These are phyloP conservation scores for Spea bombifrons DNA, from an alignment of 2,113 vertebrate genomes.

Conservation along the genomic window DNA sequence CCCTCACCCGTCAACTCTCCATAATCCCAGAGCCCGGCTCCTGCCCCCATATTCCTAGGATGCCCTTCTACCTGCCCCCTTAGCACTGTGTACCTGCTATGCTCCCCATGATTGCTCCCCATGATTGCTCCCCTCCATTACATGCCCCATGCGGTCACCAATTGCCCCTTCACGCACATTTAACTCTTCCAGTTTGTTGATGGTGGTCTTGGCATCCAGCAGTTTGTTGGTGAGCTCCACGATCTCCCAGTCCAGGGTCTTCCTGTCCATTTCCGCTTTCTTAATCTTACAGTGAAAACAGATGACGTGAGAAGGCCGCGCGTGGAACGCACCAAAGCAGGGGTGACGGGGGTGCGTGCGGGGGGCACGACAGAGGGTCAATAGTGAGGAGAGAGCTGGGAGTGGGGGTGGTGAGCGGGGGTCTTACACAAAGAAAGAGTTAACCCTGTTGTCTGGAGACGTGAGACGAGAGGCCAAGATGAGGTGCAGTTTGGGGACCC, in stretches of 20 bases:
- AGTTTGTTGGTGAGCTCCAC: slow-evolving; percentile 97
- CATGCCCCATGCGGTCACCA: no score
- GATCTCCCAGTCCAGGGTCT: slow-evolving; percentile 94
- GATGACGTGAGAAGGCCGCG: background rate
- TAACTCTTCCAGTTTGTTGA: slow-evolving; percentile 93
- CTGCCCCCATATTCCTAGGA: no score
- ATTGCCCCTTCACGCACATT: slow-evolving; percentile 66
- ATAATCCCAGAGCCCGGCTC: no score
- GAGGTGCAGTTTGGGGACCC: slow-evolving; percentile 54
- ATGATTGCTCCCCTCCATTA: no score
- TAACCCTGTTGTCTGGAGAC: background rate
- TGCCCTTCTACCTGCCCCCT: no score
- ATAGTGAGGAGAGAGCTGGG: slow-evolving; percentile 1
- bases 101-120: no score
- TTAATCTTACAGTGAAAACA: slow-evolving; percentile 72
- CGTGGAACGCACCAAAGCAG: background rate
- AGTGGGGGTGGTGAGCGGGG: background rate
- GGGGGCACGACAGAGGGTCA: slow-evolving; percentile 18
- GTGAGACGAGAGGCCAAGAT: slow-evolving; percentile 11
- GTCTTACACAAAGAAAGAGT: background rate
- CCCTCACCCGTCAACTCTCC: no score
- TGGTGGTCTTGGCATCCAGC: slow-evolving; percentile 90
- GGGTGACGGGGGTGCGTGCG: slow-evolving; percentile 36
- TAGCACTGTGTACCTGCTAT: no score
- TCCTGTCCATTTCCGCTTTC: slow-evolving; percentile 95